These are phyloP conservation scores for Thumatha senex DNA, from an alignment of 2,888 invertebrate species.

Conservation along the genomic window DNA sequence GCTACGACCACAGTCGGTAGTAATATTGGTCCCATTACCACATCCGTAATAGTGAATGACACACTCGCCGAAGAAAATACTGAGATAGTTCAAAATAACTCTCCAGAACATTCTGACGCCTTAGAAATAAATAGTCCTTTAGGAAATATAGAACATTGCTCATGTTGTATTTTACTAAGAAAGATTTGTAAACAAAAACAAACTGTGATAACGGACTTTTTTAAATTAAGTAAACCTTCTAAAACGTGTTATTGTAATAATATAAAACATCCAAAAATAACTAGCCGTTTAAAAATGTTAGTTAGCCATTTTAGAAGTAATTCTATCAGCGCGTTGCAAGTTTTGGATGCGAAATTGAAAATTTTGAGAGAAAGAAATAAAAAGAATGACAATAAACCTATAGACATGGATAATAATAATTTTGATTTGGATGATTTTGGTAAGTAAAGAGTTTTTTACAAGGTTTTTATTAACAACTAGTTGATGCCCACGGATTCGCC, in stretches of 20 bases:
- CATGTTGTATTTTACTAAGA: slow-evolving; percentile 58
- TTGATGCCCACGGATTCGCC: no score
- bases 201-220: slow-evolving; percentile 61
- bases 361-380: slow-evolving; percentile 3
- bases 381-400: slow-evolving; percentile 5
- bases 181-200: slow-evolving; percentile 54
- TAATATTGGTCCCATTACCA: slow-evolving; percentile 35
- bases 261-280: slow-evolving; percentile 49
- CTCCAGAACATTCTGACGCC: slow-evolving; percentile 10
- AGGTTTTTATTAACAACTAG: no score
- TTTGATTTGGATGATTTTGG: slow-evolving; percentile 50
- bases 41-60: slow-evolving; percentile 12
- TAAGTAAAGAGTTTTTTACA: slow-evolving; percentile 27
- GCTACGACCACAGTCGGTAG: slow-evolving; percentile 38
- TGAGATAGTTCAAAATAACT: neutral
- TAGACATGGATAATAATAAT: slow-evolving; percentile 8
- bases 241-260: slow-evolving; percentile 53
- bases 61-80: slow-evolving; percentile 8
- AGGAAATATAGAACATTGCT: slow-evolving; percentile 48
- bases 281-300: slow-evolving; percentile 59
- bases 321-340: slow-evolving; percentile 36
- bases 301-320: slow-evolving; percentile 48
- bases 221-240: slow-evolving; percentile 34
- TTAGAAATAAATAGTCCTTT: neutral
- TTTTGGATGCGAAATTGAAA: slow-evolving; percentile 40